Conservation (phyloP, 2,113 vertebrate genomes). For the Ahaetulla prasina region DNA sequence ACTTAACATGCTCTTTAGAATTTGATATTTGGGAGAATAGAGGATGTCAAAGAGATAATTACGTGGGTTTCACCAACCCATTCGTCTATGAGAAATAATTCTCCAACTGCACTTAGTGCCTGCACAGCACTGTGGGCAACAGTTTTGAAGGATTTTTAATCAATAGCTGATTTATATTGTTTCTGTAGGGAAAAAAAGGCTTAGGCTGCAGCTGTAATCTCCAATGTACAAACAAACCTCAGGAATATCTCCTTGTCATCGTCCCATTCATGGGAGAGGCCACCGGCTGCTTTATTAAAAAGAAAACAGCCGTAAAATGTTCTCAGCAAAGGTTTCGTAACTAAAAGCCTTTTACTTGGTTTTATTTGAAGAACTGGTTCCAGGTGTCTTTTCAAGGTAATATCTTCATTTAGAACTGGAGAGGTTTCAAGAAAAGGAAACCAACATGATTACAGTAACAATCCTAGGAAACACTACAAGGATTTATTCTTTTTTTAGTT, state of each 20-base stretch:
- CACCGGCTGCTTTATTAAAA: neutral
- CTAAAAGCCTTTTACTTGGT: neutral
- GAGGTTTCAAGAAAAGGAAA: neutral
- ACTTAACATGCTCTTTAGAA: neutral
- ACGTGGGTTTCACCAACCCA: neutral
- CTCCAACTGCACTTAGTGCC: rapidly evolving
- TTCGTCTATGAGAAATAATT: neutral
- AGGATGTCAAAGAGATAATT: neutral
- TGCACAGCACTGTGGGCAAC: neutral
- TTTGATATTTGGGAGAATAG: neutral
- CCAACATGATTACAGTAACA: neutral
- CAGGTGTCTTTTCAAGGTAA: neutral
- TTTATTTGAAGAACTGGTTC: neutral
- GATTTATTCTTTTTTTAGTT: neutral
- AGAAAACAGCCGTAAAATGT: neutral
- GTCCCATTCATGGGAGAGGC: neutral
- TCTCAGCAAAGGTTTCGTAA: too few relatives aligned
- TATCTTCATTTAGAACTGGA: neutral
- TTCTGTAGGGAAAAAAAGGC: neutral
- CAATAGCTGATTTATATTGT: neutral
- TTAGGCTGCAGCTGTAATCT: neutral
- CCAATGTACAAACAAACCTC: neutral
- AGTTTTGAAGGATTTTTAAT: neutral
- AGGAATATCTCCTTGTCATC: neutral
- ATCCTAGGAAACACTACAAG: neutral